Evolutionary conservation across 2,113 vertebrate genomes (phyloP), one percentile per base, ranked within the genome.

Genomic region (Chrysemys picta): DNA sequence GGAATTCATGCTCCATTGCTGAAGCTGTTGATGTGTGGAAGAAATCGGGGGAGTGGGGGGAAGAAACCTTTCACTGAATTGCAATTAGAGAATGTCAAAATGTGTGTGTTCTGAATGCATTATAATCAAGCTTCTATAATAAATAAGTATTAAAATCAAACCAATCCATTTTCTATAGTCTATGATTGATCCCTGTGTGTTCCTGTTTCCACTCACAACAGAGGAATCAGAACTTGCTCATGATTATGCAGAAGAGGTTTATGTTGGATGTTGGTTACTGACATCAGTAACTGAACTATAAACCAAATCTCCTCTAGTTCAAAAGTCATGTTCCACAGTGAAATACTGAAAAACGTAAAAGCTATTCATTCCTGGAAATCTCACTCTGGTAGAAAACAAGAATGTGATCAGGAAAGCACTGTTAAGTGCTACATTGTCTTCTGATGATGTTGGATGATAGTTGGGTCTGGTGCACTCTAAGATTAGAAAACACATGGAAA

Each of bases 401-500:
- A 5, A 0, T 47, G 13, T 72, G 84, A 29, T 2, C 9, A 19
- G 42, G 19, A 47, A 53, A 69, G 49, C 47, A 31, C 31, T 52
- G 35, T 14, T 42, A 59, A 84, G 50, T 25, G 65, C 49, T 29
- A 4, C 1, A 3, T 1, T 19, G 5, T 2, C 6, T 16, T 62
- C 35, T 8, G 11, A 0, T 57, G 75, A 2, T 8, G 21, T 56
- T 62, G 47, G 76, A 16, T 52, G 2, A 13, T 24, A 75, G 54
- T 19, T 35, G 24, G 4, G 9, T 35, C 6, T 6, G 11, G 19
- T 35, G 3, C 2, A 13, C 35, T 29, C 0, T 1, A n/a, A 62
- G 12, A 1, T 17, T 1, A 12, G 27, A 56, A 29, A 12, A 45
- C 75, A 47, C n/a, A 8, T 4, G 12, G 27, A 11, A 31, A 65